Percentiles rank a stretch among this genome's conserved stretches.
phyloP scores from a whole-genome alignment of 2,888 invertebrate species.

The Metacarcinus magister region DNA sequence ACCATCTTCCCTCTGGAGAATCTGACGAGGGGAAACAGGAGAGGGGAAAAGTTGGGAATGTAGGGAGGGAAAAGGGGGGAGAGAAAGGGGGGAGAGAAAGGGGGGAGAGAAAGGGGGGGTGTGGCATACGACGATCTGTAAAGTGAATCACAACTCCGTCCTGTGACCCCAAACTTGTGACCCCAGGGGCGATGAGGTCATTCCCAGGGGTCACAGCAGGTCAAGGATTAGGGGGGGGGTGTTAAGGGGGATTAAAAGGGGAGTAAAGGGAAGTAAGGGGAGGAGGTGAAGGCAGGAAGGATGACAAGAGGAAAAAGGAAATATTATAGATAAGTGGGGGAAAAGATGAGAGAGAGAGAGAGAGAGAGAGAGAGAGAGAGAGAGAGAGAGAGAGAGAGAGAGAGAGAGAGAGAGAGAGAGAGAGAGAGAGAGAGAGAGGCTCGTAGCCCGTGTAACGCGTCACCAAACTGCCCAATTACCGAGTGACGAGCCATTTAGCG shows the following conservation, averaged over 20 bases:
- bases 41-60: not conserved
- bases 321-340: not conserved
- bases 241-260: not conserved
- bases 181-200: not conserved
- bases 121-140: not conserved
- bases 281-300: not conserved
- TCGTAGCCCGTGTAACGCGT: not conserved
- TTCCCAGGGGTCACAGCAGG: not conserved
- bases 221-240: not conserved
- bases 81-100: not conserved
- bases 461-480: constrained; percentile 48
- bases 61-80: not conserved
- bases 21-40: not conserved
- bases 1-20: not conserved
- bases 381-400: constrained; percentile 63
- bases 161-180: not conserved
- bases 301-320: not conserved
- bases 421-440: constrained; percentile 45
- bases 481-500: constrained; percentile 41
- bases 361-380: constrained; percentile 40
- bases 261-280: not conserved
- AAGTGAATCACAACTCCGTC: not conserved
- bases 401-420: constrained; percentile 63
- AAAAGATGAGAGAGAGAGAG: not conserved
- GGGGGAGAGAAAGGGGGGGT: not conserved